Conservation (phyloP, 2,113 vertebrate genomes). For the Labeo rohita region DNA sequence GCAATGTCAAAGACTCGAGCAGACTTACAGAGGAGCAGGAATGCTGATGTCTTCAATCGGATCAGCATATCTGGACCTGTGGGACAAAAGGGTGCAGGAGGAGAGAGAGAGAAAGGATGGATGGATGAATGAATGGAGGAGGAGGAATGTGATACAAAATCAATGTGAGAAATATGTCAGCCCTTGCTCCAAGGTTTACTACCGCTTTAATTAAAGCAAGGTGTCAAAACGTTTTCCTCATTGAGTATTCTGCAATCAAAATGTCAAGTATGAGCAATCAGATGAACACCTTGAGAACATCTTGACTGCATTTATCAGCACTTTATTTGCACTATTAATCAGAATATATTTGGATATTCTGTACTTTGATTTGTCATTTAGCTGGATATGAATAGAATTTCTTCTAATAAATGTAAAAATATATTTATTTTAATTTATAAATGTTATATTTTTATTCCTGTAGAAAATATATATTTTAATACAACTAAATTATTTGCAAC, state of each 20-base stretch:
- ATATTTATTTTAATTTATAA: too few species aligned
- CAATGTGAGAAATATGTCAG: not conserved
- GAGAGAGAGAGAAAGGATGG: not conserved
- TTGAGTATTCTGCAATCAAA: not conserved
- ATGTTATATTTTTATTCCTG: too few species aligned
- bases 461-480: too few species aligned
- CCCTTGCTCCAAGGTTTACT: not conserved
- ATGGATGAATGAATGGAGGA: not conserved
- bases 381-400: not conserved
- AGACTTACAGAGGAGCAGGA: conserved; percentile 55
- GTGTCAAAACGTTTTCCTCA: not conserved
- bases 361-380: not conserved
- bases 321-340: not conserved
- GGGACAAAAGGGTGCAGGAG: not conserved
- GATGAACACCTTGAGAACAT: not conserved
- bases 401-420: too few species aligned
- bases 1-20: conserved; percentile 34
- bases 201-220: not conserved
- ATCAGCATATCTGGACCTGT: conserved; percentile 28
- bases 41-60: not conserved
- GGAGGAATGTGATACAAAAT: conserved; percentile 1
- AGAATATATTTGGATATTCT: not conserved
- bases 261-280: not conserved
- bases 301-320: not conserved
- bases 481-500: too few species aligned